phyloP scores from a whole-genome alignment of 2,888 invertebrate genomes.

The Plebejus anna region DNA sequence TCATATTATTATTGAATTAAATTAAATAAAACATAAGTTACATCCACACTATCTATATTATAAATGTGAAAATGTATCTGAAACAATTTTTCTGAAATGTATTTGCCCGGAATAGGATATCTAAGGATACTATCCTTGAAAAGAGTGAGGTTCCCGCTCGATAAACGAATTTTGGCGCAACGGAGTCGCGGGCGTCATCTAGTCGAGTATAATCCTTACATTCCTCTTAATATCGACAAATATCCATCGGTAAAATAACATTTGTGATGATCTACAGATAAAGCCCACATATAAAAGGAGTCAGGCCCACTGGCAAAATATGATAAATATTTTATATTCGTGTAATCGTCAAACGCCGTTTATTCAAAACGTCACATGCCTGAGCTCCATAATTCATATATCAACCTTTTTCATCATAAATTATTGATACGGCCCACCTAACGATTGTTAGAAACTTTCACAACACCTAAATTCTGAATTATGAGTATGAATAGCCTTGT shows the following conservation, averaged over 20 bases:
- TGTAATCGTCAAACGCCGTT: slow-evolving; percentile 5
- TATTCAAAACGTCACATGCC: slow-evolving; percentile 15
- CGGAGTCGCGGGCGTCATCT: too few species aligned
- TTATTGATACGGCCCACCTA: slow-evolving; percentile 8
- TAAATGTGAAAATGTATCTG: too few species aligned
- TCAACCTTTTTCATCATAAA: slow-evolving; percentile 25
- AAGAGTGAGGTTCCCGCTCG: too few species aligned
- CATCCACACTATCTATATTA: too few species aligned
- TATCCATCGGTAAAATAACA: not conserved
- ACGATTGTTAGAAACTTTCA: not conserved
- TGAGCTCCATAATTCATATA: slow-evolving; percentile 25
- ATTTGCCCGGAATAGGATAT: too few species aligned
- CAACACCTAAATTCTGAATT: slow-evolving; percentile 5
- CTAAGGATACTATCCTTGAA: too few species aligned
- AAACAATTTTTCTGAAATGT: too few species aligned
- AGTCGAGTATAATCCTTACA: too few species aligned
- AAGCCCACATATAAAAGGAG: not conserved
- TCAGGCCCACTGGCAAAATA: not conserved
- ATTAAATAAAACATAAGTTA: too few species aligned
- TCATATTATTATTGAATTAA: too few species aligned
- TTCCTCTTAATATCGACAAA: too few species aligned
- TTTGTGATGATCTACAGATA: not conserved
- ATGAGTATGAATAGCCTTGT: not conserved
- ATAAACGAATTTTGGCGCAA: too few species aligned
- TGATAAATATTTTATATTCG: slow-evolving; percentile 8